phyloP scores from a whole-genome alignment of 2,113 vertebrate species.

The Vombatus ursinus region DNA sequence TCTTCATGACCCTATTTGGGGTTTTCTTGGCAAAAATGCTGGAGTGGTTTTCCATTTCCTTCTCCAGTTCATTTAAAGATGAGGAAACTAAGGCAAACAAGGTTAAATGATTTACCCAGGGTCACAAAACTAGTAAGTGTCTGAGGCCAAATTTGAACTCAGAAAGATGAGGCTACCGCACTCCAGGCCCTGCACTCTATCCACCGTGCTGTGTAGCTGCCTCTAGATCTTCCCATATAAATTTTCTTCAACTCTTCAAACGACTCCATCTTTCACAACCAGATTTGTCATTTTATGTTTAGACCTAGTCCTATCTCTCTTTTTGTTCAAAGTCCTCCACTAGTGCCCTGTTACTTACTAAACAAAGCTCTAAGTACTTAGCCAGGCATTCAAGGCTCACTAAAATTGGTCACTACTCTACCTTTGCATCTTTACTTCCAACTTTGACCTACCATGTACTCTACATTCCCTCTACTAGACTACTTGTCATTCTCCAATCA shows the following conservation, averaged over 20 bases:
- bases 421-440: background rate
- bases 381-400: background rate
- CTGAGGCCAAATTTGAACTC: background rate
- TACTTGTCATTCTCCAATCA: background rate
- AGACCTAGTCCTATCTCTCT: background rate
- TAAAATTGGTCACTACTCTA: background rate
- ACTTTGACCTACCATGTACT: background rate
- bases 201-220: background rate
- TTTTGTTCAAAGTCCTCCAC: background rate
- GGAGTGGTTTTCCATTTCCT: background rate
- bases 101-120: background rate
- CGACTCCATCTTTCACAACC: background rate
- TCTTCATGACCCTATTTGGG: background rate
- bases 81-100: background rate
- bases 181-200: background rate
- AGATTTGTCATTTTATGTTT: background rate
- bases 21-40: background rate
- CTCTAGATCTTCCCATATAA: background rate
- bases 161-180: background rate
- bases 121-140: background rate
- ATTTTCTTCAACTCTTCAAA: background rate
- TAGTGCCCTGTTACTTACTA: background rate
- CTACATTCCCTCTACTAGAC: background rate
- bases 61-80: no score
- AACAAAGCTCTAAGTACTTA: background rate